Evolutionary conservation across 2,113 vertebrate species (phyloP).

Genomic region (Glaucomys volans): DNA sequence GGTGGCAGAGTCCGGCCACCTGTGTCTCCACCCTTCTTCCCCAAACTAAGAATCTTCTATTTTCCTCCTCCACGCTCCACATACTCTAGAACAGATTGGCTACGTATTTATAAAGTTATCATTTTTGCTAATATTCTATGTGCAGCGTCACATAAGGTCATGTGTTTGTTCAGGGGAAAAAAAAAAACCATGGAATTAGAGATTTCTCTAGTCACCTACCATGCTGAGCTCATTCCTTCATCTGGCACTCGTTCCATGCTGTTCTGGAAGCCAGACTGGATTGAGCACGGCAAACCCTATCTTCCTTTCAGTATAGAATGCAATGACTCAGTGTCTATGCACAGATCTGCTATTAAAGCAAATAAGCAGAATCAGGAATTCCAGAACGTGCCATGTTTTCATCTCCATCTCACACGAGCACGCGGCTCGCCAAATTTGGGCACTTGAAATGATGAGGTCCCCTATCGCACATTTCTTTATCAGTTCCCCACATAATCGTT

Average conservation of each 20-base stretch:
- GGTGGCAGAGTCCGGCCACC: not conserved
- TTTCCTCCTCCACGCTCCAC: not conserved
- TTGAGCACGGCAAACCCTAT: slow-evolving; percentile 59
- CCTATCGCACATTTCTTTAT: slow-evolving; percentile 72
- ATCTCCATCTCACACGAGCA: slow-evolving; percentile 70
- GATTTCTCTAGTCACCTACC: not conserved
- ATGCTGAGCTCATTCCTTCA: not conserved
- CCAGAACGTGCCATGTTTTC: slow-evolving; percentile 77
- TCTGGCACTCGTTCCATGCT: not conserved
- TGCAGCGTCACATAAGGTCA: not conserved
- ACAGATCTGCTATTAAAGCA: slow-evolving; percentile 67
- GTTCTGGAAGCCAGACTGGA: slow-evolving; percentile 50
- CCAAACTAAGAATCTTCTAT: not conserved
- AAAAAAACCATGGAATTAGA: not conserved
- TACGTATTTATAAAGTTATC: not conserved
- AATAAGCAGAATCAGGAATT: slow-evolving; percentile 78
- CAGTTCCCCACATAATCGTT: slow-evolving; percentile 65
- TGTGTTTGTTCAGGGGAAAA: not conserved
- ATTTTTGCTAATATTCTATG: not conserved
- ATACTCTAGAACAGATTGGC: not conserved
- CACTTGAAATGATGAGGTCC: slow-evolving; percentile 77
- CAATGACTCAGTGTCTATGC: slow-evolving; percentile 76
- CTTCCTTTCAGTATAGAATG: slow-evolving; percentile 67
- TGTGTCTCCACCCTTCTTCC: not conserved
- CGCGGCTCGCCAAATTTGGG: slow-evolving; percentile 63